phyloP scores from a whole-genome alignment of 2,888 invertebrate genomes.

The Epistrophe grossulariae region DNA sequence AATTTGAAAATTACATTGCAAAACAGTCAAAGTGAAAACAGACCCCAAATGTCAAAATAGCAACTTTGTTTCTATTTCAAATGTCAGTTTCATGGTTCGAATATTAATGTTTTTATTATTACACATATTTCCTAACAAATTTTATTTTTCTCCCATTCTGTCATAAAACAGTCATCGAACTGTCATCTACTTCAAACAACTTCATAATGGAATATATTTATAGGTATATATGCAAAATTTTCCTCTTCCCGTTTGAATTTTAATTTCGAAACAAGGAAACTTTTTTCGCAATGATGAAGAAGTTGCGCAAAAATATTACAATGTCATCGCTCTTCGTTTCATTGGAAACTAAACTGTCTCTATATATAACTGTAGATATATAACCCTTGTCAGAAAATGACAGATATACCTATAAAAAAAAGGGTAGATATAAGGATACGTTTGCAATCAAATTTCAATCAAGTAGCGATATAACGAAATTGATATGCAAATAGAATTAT shows the following conservation, averaged over 20 bases:
- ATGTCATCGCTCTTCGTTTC: constrained; percentile 3
- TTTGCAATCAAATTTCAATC: constrained; percentile 68
- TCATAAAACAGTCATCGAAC: constrained; percentile 69
- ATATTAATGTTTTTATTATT: not conserved
- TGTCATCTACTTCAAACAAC: constrained; percentile 50
- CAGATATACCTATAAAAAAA: not conserved
- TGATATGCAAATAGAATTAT: constrained; percentile 59
- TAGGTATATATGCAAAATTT: constrained; percentile 40
- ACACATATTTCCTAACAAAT: not conserved
- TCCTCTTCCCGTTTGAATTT: constrained; percentile 33
- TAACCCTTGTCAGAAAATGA: constrained; percentile 20
- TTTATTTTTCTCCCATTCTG: not conserved
- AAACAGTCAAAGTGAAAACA: not conserved
- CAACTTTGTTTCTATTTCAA: not conserved
- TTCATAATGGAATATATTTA: constrained; percentile 14
- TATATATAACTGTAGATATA: not conserved
- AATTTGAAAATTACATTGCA: not conserved
- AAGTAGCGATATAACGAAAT: constrained; percentile 56
- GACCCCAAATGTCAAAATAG: not conserved
- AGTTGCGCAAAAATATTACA: constrained; percentile 37
- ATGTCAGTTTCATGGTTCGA: not conserved
- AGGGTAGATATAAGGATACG: constrained; percentile 6
- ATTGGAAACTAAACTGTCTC: not conserved
- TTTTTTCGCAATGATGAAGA: constrained; percentile 43
- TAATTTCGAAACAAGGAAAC: constrained; percentile 34